A percentile compares a stretch with the other conserved stretches of the same genome.
Conservation (phyloP, 2,888 invertebrate species). For the Leucania comma region DNA sequence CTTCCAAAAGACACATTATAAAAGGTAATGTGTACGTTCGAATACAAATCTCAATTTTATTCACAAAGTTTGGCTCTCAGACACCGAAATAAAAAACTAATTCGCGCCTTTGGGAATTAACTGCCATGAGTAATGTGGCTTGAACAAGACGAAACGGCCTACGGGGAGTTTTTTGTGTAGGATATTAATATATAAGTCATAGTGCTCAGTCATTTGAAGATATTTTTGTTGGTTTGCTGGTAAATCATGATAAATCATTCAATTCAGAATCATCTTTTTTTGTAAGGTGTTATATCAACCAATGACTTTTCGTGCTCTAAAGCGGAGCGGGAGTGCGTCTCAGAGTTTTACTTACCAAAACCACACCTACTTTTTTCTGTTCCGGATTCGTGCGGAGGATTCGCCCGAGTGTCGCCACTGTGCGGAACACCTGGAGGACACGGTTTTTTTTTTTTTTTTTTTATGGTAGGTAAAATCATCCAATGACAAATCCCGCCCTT, state of each 20-base stretch:
- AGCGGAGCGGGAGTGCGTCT: too few relatives aligned
- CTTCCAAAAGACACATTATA: conserved; percentile 23
- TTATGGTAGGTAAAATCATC: too few relatives aligned
- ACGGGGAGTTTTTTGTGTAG: conserved; percentile 27
- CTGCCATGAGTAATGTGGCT: conserved; percentile 46
- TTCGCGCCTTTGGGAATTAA: conserved; percentile 38
- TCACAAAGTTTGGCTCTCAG: conserved; percentile 42
- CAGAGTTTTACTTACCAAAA: too few relatives aligned
- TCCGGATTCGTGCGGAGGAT: too few relatives aligned
- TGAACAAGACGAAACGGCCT: conserved; percentile 37
- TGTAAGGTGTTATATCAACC: too few relatives aligned
- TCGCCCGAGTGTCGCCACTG: too few relatives aligned
- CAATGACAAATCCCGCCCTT: too few relatives aligned
- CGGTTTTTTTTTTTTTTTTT: too few relatives aligned
- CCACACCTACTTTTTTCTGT: too few relatives aligned
- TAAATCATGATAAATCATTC: neutral
- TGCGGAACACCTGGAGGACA: too few relatives aligned
- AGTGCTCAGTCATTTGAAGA: conserved; percentile 1
- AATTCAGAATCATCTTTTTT: too few relatives aligned
- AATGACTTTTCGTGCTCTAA: too few relatives aligned
- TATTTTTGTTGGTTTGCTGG: neutral
- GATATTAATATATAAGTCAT: conserved; percentile 6
- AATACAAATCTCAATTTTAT: conserved; percentile 52
- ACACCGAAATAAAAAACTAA: conserved; percentile 44
- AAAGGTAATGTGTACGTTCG: conserved; percentile 19